Evolutionary conservation across 2,888 invertebrate genomes (phyloP), one percentile per base, ranked within the genome.

Genomic region (Alviniconcha strummeri): DNA sequence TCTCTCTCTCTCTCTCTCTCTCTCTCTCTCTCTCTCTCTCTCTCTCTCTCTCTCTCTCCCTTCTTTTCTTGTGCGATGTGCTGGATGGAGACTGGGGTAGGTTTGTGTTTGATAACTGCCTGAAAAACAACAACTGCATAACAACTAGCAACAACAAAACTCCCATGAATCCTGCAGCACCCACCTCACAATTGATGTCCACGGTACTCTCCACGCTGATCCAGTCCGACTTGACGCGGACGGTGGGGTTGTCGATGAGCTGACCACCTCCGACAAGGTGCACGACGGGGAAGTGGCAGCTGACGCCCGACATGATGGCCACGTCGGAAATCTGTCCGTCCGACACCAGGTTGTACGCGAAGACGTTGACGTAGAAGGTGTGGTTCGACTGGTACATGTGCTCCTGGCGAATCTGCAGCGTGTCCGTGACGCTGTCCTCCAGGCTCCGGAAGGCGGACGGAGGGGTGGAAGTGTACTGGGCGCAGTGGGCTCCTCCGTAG

Each of bases 181-280:
- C 56, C 13, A 82, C 82, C 69, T 88, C 84, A 82, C 90, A 90
- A 64, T 88, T 85, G n/a, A 90, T 85, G 76, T 89, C 87, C 8
- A 89, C 90, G 7, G 85, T 87, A 78, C 89, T 89, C 71, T 89
- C 88, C n/a, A 89, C 19, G 19, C 84, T 85, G 17, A 89, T 87
- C 89, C 87, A 87, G 4, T 87, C 86, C 13, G 90, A 89, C 77
- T 86, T 84, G 36, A 86, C 81, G 67, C 83, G 85, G 52, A 85
- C 82, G 4, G 86, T 86, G 36, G 90, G 90, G 67, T 83, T 85
- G 79, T 89, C 88, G 19, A 88, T 84, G 52, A 85, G 82, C 84
- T 88, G 88, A 56, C 88, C 88, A 11, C 89, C 90, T 9, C 90
- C 90, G n/a, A 83, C 84, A n/a, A 90, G 86, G 57, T 87, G 87